Conservation (phyloP, 2,888 invertebrate species). For the Cheilosia grossa region DNA sequence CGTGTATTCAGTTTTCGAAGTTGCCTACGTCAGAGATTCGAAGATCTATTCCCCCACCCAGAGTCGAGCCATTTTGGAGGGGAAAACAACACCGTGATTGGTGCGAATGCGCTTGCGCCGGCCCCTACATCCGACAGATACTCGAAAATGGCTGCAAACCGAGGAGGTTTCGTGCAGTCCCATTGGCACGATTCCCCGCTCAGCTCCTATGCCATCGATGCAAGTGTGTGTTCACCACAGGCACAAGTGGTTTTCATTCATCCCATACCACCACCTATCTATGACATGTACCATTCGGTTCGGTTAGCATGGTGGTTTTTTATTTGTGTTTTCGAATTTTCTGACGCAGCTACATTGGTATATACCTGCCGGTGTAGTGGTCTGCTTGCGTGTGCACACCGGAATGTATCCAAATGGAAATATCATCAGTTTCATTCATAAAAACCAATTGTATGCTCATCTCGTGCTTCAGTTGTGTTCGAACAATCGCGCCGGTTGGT, state of each 20-base stretch:
- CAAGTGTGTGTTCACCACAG: slow-evolving; percentile 27
- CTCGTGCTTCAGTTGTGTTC: slow-evolving; percentile 84
- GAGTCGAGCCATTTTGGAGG: slow-evolving; percentile 32
- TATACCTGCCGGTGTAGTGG: slow-evolving; percentile 29
- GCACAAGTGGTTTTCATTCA: slow-evolving; percentile 70
- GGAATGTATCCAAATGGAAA: slow-evolving; percentile 64
- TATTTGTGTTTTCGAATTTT: slow-evolving; percentile 25
- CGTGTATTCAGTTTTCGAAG: slow-evolving; percentile 48
- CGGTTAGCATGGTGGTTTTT: background rate
- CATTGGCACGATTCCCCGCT: slow-evolving; percentile 63
- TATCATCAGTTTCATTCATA: slow-evolving; percentile 83
- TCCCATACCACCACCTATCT: slow-evolving; percentile 17
- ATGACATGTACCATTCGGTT: slow-evolving; percentile 38
- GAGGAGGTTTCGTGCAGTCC: slow-evolving; percentile 80
- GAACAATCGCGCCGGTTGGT: slow-evolving; percentile 83
- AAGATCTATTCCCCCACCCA: slow-evolving; percentile 53
- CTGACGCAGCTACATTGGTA: slow-evolving; percentile 44
- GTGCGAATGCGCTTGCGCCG: slow-evolving; percentile 82
- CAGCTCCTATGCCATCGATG: slow-evolving; percentile 5
- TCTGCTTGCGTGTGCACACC: slow-evolving; percentile 61
- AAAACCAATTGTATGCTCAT: slow-evolving; percentile 83
- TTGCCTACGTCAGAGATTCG: slow-evolving; percentile 68
- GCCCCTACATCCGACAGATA: slow-evolving; percentile 77
- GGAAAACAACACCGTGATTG: slow-evolving; percentile 82
- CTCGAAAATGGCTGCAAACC: slow-evolving; percentile 82